Evolutionary conservation across 2,797 vertebrate genomes (phyloP), one percentile per base, ranked within the genome.

Genomic region (Ciconia nigra): DNA sequence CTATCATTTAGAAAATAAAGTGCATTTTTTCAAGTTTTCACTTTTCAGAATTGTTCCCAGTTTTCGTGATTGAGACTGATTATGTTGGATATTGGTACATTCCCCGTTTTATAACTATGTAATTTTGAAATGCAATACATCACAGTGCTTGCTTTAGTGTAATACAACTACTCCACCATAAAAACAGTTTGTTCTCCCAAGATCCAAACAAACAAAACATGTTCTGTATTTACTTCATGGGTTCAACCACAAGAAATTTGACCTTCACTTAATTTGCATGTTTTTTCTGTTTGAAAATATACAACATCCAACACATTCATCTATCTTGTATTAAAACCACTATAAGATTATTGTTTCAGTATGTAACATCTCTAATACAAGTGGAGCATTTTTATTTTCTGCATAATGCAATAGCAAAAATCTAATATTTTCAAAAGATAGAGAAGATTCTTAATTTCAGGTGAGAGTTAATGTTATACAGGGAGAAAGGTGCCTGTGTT

Each of bases 201-300:
- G 81, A 96, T 54, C 39, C 63, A 96, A 94, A 92, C 67, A 95
- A 95, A 91, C 65, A 93, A 91, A 97, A 22, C 39, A 49, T 90
- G 66, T 93, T 95, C 81, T 90, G 37, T 52, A 42, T 78, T 95
- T 93, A 74, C 78, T 93, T 59, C 62, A 73, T 73, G 72, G 17
- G 9, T 85, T 90, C 52, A 82, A 91, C 90, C 92, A 85, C 79
- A 93, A 82, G 93, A 72, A 87, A 85, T 92, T 58, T 86, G 78
- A 94, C 33, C 69, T 84, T 73, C 15, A n/a, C 44, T 80, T 80
- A 74, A 74, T 80, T 90, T 95, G 29, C 28, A 21, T 70, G 10
- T 0, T 44, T 90, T 93, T 77, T 54, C 46, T 5, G 3, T 85
- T 59, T 83, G 70, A 66, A 93, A 77, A 67, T 44, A 59, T 33